phyloP scores from a whole-genome alignment of 2,888 invertebrate genomes.

The Patella ulyssiponensis region DNA sequence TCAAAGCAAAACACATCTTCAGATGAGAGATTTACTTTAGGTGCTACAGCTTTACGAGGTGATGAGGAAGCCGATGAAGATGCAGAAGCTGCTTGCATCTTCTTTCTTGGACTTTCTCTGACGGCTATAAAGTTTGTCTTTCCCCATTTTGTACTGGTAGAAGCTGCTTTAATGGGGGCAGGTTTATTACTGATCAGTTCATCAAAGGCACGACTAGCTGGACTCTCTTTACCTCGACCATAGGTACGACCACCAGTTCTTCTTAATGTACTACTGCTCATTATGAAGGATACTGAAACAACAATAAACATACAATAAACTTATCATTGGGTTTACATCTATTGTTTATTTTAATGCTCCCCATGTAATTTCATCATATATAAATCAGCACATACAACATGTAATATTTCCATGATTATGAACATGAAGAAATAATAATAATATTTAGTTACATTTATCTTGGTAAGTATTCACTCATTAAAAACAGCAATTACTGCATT shows the following conservation, averaged over 20 bases:
- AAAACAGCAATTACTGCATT: too few species aligned
- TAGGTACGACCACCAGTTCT: conserved; percentile 51
- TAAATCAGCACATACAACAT: too few species aligned
- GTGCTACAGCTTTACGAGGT: conserved; percentile 25
- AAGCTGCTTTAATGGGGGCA: conserved; percentile 40
- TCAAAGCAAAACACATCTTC: conserved; percentile 65
- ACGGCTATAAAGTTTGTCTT: conserved; percentile 62
- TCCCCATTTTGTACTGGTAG: conserved; percentile 61
- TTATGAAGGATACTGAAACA: conserved; percentile 30
- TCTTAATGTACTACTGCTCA: conserved; percentile 26
- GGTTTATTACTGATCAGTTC: conserved; percentile 47
- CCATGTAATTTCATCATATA: too few species aligned
- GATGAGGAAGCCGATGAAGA: conserved; percentile 11
- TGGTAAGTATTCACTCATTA: too few species aligned
- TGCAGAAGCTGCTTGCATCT: conserved; percentile 35
- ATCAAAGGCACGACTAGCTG: conserved; percentile 58
- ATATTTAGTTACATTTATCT: too few species aligned
- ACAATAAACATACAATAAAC: neutral
- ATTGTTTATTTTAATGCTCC: too few species aligned
- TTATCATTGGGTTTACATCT: too few species aligned
- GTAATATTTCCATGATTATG: too few species aligned
- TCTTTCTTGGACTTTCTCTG: conserved; percentile 46
- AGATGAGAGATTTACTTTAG: conserved; percentile 31
- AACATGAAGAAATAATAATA: too few species aligned
- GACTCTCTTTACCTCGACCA: conserved; percentile 48